Percentiles rank a stretch among this genome's conserved stretches.
These are phyloP conservation scores for Bombus difficillimus DNA, from an alignment of 1,140 invertebrate genomes.

Conservation along the genomic window DNA sequence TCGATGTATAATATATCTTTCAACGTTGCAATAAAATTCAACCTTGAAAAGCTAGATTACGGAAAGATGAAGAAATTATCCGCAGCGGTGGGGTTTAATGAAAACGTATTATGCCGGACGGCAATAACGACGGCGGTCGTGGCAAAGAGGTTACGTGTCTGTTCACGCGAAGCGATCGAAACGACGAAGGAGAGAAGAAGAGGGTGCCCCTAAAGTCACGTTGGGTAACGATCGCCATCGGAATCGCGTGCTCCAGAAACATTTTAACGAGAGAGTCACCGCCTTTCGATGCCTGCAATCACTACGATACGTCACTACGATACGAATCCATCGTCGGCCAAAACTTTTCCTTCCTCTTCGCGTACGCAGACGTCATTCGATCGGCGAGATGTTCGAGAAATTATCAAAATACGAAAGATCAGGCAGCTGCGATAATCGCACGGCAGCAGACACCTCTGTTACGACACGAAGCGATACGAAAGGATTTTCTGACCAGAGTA, in stretches of 20 bases:
- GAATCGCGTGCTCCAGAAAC: conserved; percentile 71
- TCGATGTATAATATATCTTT: not conserved
- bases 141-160: conserved; percentile 36
- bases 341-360: not conserved
- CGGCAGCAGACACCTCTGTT: not conserved
- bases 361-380: not conserved
- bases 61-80: conserved; percentile 30
- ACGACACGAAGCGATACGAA: not conserved
- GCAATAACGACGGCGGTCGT: conserved; percentile 3
- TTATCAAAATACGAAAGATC: not conserved
- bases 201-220: conserved; percentile 51
- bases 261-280: conserved; percentile 59
- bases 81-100: not conserved
- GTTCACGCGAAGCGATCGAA: conserved; percentile 19
- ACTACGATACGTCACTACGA: not conserved
- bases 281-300: conserved; percentile 56
- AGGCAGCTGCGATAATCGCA: too few species aligned
- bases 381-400: not conserved
- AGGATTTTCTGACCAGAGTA: conserved; percentile 41
- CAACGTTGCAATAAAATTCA: not conserved
- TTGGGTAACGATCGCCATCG: conserved; percentile 66
- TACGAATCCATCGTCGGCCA: conserved; percentile 51
- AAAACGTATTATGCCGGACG: conserved; percentile 11
- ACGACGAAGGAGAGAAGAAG: conserved; percentile 3
- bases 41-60: not conserved